Evolutionary conservation across 1,140 invertebrate species (phyloP).

Genomic region (Cotesia vestalis): DNA sequence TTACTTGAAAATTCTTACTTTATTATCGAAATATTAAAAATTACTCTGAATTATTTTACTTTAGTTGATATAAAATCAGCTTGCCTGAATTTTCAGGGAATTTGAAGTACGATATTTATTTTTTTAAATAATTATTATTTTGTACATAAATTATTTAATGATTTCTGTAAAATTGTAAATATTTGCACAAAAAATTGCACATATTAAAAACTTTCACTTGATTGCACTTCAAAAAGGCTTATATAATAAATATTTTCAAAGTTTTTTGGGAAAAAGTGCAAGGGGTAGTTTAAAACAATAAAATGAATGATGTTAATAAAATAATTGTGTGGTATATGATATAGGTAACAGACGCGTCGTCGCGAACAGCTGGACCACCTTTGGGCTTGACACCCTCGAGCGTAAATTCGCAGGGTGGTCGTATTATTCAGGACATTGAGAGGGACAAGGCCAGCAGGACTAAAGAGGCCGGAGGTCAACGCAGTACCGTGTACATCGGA

Average conservation of each 20-base stretch:
- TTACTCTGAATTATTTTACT: conserved; percentile 2
- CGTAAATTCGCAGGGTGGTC: conserved; percentile 52
- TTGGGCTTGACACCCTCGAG: conserved; percentile 43
- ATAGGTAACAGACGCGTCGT: conserved; percentile 19
- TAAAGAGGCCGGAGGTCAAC: conserved; percentile 56
- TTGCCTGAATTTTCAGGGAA: conserved; percentile 39
- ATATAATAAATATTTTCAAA: conserved; percentile 6
- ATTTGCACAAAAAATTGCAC: conserved; percentile 37
- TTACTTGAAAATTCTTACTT: background rate
- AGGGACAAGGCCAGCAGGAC: conserved; percentile 55
- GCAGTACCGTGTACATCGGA: conserved; percentile 60
- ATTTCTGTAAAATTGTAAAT: conserved; percentile 31
- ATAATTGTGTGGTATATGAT: conserved; percentile 11
- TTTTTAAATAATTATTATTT: conserved; percentile 36
- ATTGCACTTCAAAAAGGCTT: background rate
- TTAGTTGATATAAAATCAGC: conserved; percentile 3
- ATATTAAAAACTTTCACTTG: conserved; percentile 43
- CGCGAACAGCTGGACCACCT: conserved; percentile 33
- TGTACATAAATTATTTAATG: conserved; percentile 27
- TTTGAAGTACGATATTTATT: conserved; percentile 48
- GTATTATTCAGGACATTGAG: conserved; percentile 55
- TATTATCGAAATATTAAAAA: background rate
- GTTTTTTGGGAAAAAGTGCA: background rate
- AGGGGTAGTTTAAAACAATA: background rate
- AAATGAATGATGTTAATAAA: background rate